A percentile compares a stretch with the other conserved stretches of the same genome.
These are phyloP conservation scores for Samia ricini DNA, from an alignment of 1,140 invertebrate species.

Conservation along the genomic window DNA sequence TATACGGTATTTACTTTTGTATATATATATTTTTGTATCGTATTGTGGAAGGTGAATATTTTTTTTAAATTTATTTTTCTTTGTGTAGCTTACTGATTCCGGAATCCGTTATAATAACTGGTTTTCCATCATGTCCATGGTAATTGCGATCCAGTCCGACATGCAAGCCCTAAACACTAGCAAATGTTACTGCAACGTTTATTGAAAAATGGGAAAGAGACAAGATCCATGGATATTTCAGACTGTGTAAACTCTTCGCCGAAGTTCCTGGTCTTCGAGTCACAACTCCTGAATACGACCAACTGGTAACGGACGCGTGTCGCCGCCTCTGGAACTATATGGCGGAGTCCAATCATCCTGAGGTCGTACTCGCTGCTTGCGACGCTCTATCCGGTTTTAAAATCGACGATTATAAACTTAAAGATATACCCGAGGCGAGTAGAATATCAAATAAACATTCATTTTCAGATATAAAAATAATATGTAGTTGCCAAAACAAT, in stretches of 20 bases:
- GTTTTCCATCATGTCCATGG: no score
- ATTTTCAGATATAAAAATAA: constrained; percentile 35
- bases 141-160: no score
- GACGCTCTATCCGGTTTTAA: constrained; percentile 73
- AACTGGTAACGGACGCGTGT: constrained; percentile 67
- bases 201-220: no score
- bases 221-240: constrained; percentile 24
- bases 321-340: constrained; percentile 76
- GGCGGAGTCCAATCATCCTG: constrained; percentile 35
- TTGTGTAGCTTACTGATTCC: no score
- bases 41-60: no score
- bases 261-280: constrained; percentile 67
- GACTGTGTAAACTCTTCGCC: constrained; percentile 72
- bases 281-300: constrained; percentile 65
- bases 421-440: constrained; percentile 52
- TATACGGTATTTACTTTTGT: no score
- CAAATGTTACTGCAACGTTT: no score
- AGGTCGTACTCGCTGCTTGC: constrained; percentile 75
- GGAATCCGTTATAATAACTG: no score
- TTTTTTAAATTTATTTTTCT: no score
- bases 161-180: no score
- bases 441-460: constrained; percentile 5
- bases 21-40: no score
- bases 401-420: constrained; percentile 65
- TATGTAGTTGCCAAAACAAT: no score